phyloP scores from a whole-genome alignment of 2,888 invertebrate genomes.

The Crematogaster levior region DNA sequence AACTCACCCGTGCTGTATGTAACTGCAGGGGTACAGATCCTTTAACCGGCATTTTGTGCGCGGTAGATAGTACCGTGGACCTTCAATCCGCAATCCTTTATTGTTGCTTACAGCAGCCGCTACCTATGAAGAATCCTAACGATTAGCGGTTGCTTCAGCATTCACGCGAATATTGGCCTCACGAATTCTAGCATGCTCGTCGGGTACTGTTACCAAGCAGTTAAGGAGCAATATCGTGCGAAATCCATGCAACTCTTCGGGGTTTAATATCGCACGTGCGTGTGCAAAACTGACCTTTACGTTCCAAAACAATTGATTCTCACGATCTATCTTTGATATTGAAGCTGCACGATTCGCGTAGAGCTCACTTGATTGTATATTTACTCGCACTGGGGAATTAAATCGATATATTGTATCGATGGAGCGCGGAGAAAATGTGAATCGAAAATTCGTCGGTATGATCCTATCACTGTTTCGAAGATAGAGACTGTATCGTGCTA shows the following conservation, averaged over 20 bases:
- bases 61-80: not conserved
- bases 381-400: not conserved
- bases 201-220: not conserved
- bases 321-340: not conserved
- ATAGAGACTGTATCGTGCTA: too few species aligned
- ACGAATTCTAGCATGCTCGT: not conserved
- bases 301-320: not conserved
- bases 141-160: not conserved
- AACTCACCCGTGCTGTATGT: not conserved
- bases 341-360: not conserved
- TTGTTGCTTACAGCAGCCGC: not conserved
- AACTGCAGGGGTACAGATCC: not conserved
- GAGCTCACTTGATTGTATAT: not conserved
- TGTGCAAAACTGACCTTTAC: not conserved
- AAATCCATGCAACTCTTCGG: not conserved
- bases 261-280: not conserved
- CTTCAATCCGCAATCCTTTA: not conserved
- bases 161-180: not conserved
- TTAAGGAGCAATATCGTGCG: not conserved
- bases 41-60: slow-evolving; percentile 4
- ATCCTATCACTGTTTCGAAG: not conserved
- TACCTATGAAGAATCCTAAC: not conserved
- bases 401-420: not conserved
- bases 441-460: not conserved
- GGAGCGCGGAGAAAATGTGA: not conserved